phyloP scores from a whole-genome alignment of 2,113 vertebrate genomes.

The Emydura subglobosa region DNA sequence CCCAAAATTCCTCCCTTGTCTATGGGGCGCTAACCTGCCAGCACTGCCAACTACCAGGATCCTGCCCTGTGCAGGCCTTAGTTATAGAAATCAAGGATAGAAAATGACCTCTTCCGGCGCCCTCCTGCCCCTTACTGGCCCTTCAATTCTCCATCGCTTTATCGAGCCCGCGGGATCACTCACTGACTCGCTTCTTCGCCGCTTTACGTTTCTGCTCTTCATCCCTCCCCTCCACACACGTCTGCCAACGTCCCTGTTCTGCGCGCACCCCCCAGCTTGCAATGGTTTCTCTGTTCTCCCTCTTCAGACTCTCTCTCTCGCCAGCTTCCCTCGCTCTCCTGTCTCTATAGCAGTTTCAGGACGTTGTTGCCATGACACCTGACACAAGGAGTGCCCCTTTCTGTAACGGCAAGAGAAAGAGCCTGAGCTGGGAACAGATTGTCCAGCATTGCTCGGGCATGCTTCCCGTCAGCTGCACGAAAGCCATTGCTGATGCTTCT shows the following conservation, averaged over 20 bases:
- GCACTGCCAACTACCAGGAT: too few species aligned
- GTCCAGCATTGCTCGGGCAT: neutral
- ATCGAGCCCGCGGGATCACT: too few species aligned
- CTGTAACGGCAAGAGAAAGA: neutral
- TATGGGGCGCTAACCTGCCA: too few species aligned
- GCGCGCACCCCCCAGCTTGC: neutral
- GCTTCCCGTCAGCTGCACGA: neutral
- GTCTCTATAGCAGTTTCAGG: neutral
- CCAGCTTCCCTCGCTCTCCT: neutral
- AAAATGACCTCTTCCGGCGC: too few species aligned
- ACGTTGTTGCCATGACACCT: neutral
- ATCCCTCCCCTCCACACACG: neutral
- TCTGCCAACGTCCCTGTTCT: neutral
- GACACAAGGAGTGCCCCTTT: neutral
- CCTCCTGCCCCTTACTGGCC: too few species aligned
- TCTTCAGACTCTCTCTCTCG: neutral
- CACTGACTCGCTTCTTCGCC: too few species aligned
- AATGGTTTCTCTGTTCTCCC: neutral
- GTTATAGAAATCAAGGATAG: too few species aligned
- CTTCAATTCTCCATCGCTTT: too few species aligned
- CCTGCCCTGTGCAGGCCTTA: too few species aligned
- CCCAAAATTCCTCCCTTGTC: too few species aligned
- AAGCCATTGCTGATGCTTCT: neutral
- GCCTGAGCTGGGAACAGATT: neutral
- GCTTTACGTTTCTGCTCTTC: too few species aligned